Evolutionary conservation across 1,140 invertebrate genomes (phyloP).

Genomic region (Drosophila littoralis): DNA sequence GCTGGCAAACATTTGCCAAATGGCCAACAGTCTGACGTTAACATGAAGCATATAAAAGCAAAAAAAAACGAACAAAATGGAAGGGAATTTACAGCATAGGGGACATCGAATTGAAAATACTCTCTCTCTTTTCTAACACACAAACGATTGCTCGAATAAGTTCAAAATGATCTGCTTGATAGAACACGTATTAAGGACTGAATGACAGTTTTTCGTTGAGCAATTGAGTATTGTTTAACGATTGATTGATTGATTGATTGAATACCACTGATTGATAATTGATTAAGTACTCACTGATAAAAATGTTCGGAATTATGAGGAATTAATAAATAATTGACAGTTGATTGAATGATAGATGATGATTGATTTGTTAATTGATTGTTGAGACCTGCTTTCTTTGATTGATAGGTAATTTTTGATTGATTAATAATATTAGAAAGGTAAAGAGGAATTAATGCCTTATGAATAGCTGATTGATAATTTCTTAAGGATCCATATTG

Average conservation of each 20-base stretch:
- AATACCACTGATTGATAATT: too few relatives aligned
- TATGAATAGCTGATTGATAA: too few relatives aligned
- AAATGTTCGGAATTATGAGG: too few relatives aligned
- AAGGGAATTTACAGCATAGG: neutral
- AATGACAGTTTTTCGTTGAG: too few relatives aligned
- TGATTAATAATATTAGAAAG: too few relatives aligned
- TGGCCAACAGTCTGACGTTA: slow-evolving; percentile 45
- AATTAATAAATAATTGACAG: too few relatives aligned
- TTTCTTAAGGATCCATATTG: too few relatives aligned
- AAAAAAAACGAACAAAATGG: slow-evolving; percentile 5
- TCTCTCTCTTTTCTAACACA: neutral
- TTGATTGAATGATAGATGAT: neutral
- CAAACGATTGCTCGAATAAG: neutral
- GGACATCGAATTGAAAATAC: slow-evolving; percentile 1
- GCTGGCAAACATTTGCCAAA: slow-evolving; percentile 72
- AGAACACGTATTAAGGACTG: too few relatives aligned
- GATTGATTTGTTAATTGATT: neutral
- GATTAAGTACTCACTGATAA: too few relatives aligned
- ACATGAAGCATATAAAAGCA: slow-evolving; percentile 21
- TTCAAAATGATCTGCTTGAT: too few relatives aligned
- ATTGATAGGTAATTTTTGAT: neutral
- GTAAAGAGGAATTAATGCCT: too few relatives aligned
- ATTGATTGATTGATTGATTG: neutral
- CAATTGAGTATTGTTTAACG: neutral
- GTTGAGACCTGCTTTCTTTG: neutral